phyloP scores from a whole-genome alignment of 2,113 vertebrate species.

The Pandion haliaetus region DNA sequence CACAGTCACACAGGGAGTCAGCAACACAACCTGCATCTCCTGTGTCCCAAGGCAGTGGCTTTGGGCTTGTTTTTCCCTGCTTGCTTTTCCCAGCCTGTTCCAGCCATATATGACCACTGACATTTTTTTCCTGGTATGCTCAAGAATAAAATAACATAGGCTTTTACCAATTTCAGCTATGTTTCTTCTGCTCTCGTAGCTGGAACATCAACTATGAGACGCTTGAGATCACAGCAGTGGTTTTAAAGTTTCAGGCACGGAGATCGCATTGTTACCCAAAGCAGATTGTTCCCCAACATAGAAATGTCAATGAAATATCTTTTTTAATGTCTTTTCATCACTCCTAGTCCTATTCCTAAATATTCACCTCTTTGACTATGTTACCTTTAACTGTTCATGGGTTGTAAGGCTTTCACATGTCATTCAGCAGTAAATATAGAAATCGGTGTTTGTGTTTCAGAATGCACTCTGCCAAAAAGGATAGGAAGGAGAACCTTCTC shows the following conservation, averaged over 20 bases:
- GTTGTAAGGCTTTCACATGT: not conserved
- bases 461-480: not conserved
- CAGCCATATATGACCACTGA: not conserved
- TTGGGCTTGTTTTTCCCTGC: not conserved
- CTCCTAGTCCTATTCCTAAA: not conserved
- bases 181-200: not conserved
- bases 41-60: not conserved
- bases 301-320: not conserved
- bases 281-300: not conserved
- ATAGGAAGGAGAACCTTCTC: not conserved
- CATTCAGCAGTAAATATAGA: not conserved
- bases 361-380: not conserved
- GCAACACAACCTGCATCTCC: not conserved
- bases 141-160: not conserved
- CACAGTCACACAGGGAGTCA: not conserved
- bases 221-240: not conserved
- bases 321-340: not conserved
- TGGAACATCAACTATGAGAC: rapidly evolving
- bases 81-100: not conserved
- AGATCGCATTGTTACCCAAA: not conserved
- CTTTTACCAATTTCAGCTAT: not conserved
- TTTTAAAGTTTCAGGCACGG: not conserved
- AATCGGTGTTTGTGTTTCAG: not conserved
- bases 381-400: not conserved
- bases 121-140: not conserved